Base-by-base conservation (phyloP, 2,888 invertebrate species). In the Apantesis nais region DNA sequence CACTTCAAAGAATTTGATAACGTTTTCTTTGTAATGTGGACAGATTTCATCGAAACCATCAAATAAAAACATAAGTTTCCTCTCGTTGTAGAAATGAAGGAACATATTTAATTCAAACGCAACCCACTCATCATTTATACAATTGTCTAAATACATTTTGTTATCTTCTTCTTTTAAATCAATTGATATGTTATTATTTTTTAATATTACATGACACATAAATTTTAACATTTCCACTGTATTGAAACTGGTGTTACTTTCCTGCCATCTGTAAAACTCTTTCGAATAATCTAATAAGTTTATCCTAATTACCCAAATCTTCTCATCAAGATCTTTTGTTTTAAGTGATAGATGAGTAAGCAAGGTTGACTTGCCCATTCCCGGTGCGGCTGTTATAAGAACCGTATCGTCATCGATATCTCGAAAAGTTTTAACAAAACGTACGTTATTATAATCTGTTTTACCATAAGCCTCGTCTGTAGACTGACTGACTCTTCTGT, bases 281-380 rank as follows among this genome's bases (percentile, higher is more conserved):
- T 66, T 66, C 7, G 66, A 31, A 34, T 70, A 37, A 25, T 70
- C 66, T 16, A 70, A 29, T 22, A 70, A 39, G 41, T 70, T 70
- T 19, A 62, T 55, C 41, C 66, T 66, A 11, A 70, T 25, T 37
- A 70, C 58, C 70, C 70, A 70, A 25, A 62, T 16, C 5, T 62
- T 22, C 1, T 11, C 19, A 7, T 66, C 39, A 0, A 19, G 25
- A n/a, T 63, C 31, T n/a, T 70, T 66, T 22, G 70, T 70, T 61
- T 52, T 61, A 4, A 62, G 16, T 34, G 70, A 52, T 5, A 70
- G 25, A 11, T 77, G 66, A 7, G 75, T 75, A 4, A 77, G 69
- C 14, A 74, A 60, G 1, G 72, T 73, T 14, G 77, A 77, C 62
- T 77, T 77, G 29, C 77, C 77, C 72, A 77, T 74, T 1, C 75